phyloP scores from a whole-genome alignment of 2,888 invertebrate genomes.

The Lydus trimaculatus region DNA sequence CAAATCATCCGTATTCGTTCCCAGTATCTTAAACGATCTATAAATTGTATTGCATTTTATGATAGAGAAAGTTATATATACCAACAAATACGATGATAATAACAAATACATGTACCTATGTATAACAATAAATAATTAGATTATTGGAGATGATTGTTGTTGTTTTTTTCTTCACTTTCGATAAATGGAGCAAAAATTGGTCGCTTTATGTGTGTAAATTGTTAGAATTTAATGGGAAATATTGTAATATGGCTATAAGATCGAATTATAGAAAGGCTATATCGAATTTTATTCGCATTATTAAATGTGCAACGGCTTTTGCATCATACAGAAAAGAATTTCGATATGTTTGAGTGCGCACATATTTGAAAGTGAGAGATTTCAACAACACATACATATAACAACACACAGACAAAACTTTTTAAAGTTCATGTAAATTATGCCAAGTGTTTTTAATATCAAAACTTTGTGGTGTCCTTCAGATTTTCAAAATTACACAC shows the following conservation, averaged over 20 bases:
- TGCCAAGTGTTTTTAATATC: neutral
- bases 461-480: too few relatives aligned
- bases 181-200: too few relatives aligned
- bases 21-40: constrained; percentile 34
- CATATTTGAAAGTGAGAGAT: constrained; percentile 4
- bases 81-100: constrained; percentile 18
- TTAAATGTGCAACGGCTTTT: constrained; percentile 1
- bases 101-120: too few relatives aligned
- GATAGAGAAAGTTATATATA: constrained; percentile 39
- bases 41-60: constrained; percentile 38
- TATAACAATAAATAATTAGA: constrained; percentile 18
- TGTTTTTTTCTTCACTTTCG: too few relatives aligned
- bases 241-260: too few relatives aligned
- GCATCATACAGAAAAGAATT: constrained; percentile 3
- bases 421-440: neutral
- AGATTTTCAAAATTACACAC: neutral
- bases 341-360: constrained; percentile 4
- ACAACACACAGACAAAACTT: neutral
- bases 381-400: neutral
- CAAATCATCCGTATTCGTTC: constrained; percentile 48
- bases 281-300: constrained; percentile 1
- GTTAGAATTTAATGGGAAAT: too few relatives aligned
- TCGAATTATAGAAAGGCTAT: neutral
- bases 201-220: too few relatives aligned
- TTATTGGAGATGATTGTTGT: neutral